Conservation (phyloP, 2,888 invertebrate species). For the Lycia hirtaria region DNA sequence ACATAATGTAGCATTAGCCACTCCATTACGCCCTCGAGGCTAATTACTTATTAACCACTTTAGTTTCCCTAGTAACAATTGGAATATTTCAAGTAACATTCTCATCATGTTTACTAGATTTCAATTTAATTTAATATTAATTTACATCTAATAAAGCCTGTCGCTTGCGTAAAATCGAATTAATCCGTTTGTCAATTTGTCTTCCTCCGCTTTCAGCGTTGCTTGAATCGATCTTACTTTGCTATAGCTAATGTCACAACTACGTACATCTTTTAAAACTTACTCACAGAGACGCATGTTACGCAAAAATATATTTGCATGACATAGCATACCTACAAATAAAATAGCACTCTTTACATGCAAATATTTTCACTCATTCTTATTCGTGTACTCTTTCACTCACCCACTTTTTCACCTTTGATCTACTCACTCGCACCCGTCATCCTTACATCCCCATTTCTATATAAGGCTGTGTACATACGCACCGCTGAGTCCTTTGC, state of each 20-base stretch:
- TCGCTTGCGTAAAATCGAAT: constrained; percentile 7
- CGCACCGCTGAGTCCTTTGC: constrained; percentile 19
- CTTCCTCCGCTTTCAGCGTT: not conserved
- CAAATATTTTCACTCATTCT: not conserved
- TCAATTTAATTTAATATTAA: constrained; percentile 10
- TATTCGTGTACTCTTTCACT: not conserved
- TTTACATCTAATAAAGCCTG: not conserved
- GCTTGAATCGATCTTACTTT: constrained; percentile 12
- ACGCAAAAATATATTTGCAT: no score
- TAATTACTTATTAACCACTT: no score
- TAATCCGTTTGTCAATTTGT: constrained; percentile 8
- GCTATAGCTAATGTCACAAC: not conserved
- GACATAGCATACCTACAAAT: no score
- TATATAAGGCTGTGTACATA: constrained; percentile 19
- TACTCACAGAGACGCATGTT: not conserved
- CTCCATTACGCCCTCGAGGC: no score
- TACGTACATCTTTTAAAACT: not conserved
- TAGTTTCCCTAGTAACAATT: no score
- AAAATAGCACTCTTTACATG: not conserved
- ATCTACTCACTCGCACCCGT: not conserved
- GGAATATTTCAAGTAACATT: no score
- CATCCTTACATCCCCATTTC: not conserved
- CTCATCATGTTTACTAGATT: not conserved
- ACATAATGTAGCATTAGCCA: no score
- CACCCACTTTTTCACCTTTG: no score